phyloP scores from a whole-genome alignment of 2,113 vertebrate species.

The Engystomops pustulosus region DNA sequence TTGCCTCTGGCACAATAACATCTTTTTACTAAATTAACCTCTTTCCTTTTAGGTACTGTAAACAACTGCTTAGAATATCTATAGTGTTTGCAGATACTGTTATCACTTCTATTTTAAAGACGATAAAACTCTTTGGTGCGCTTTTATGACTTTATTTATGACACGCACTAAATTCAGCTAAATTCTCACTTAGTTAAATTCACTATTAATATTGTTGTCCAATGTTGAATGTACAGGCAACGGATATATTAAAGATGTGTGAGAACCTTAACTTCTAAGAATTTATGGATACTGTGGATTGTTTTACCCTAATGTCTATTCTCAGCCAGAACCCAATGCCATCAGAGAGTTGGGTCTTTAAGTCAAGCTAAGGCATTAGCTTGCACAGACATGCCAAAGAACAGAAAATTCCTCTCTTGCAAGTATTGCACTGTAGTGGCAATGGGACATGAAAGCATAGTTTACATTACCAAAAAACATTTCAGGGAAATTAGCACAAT shows the following conservation, averaged over 20 bases:
- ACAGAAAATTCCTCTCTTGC: conserved; percentile 43
- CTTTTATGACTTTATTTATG: neutral
- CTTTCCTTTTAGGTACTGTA: neutral
- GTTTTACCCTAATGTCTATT: neutral
- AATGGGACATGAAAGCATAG: conserved; percentile 14
- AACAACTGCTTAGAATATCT: neutral
- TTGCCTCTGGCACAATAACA: neutral
- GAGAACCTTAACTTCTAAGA: neutral
- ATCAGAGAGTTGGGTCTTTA: neutral
- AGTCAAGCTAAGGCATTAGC: neutral
- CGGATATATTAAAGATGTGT: neutral
- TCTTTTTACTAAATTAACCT: neutral
- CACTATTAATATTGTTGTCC: neutral
- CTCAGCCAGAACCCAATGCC: neutral
- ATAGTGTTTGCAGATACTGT: neutral
- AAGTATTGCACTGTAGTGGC: neutral
- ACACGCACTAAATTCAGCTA: neutral
- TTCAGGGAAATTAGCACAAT: conserved; percentile 55
- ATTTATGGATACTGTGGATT: neutral
- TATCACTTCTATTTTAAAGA: neutral
- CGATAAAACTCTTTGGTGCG: neutral
- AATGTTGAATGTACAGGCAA: neutral
- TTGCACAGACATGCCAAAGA: conserved; percentile 15
- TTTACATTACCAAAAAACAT: conserved; percentile 39
- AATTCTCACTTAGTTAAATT: neutral